Conservation (phyloP, 2,888 invertebrate species). For the Xanthorhoe designata region DNA sequence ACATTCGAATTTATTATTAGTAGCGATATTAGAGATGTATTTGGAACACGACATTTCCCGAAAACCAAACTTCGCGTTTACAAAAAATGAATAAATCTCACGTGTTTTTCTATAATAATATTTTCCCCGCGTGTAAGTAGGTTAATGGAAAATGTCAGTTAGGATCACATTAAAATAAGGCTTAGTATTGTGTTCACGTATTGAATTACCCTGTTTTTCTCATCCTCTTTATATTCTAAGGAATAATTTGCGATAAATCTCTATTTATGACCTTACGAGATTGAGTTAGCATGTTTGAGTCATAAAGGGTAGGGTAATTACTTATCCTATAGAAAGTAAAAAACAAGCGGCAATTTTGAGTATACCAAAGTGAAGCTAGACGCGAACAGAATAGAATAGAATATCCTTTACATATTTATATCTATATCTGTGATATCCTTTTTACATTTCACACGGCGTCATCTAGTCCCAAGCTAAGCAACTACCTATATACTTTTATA, state of each 20-base stretch:
- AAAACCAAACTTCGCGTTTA: no score
- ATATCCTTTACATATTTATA: no score
- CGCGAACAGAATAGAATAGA: no score
- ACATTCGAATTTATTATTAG: no score
- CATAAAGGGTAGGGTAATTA: conserved; percentile 16
- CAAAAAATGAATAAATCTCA: background rate
- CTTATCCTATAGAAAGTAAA: background rate
- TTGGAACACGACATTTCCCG: no score
- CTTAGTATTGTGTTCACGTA: conserved; percentile 42
- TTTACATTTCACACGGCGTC: no score
- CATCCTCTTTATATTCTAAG: conserved; percentile 41
- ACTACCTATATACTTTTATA: no score
- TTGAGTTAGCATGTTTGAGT: conserved; percentile 24
- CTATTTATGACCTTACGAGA: conserved; percentile 33
- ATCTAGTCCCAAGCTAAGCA: no score
- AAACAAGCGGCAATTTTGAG: background rate
- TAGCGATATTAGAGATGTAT: no score
- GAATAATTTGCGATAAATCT: conserved; percentile 46
- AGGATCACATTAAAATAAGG: conserved; percentile 35
- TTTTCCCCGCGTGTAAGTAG: conserved; percentile 21
- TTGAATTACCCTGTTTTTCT: conserved; percentile 44
- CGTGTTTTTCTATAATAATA: background rate
- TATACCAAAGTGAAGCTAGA: no score
- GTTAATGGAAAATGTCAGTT: conserved; percentile 34
- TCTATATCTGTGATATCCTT: no score